Percentiles rank a stretch among this genome's conserved stretches.
These are phyloP conservation scores for Sceloporus undulatus DNA, from an alignment of 2,113 vertebrate genomes.

Conservation along the genomic window DNA sequence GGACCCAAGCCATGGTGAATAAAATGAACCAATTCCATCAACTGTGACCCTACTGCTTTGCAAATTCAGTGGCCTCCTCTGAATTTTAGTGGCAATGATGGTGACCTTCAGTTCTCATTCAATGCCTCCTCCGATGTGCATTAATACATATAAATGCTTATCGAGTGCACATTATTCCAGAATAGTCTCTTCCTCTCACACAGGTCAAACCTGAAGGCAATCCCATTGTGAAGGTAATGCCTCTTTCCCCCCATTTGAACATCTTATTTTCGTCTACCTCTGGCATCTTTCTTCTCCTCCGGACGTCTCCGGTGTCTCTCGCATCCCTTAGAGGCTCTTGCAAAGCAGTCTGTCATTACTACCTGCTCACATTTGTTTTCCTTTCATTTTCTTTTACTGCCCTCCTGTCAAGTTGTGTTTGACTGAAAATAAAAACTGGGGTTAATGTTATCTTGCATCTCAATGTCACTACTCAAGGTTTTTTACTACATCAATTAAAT, in stretches of 20 bases:
- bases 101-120: neutral
- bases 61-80: neutral
- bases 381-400: slow-evolving; percentile 35
- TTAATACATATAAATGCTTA: neutral
- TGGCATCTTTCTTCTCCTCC: slow-evolving; percentile 9
- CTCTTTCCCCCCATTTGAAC: neutral
- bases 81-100: neutral
- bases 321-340: neutral
- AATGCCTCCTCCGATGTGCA: neutral
- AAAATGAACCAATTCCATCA: neutral
- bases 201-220: neutral
- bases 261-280: neutral
- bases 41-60: neutral
- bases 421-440: neutral
- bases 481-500: slow-evolving; percentile 37
- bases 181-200: neutral
- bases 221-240: neutral
- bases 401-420: slow-evolving; percentile 26
- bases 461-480: slow-evolving; percentile 33
- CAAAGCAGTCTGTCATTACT: neutral
- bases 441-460: neutral
- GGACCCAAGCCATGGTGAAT: neutral
- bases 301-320: neutral
- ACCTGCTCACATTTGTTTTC: slow-evolving; percentile 16
- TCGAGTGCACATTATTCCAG: neutral